Base-by-base conservation (phyloP, 2,888 invertebrate genomes). In the Agrotis ipsilon region DNA sequence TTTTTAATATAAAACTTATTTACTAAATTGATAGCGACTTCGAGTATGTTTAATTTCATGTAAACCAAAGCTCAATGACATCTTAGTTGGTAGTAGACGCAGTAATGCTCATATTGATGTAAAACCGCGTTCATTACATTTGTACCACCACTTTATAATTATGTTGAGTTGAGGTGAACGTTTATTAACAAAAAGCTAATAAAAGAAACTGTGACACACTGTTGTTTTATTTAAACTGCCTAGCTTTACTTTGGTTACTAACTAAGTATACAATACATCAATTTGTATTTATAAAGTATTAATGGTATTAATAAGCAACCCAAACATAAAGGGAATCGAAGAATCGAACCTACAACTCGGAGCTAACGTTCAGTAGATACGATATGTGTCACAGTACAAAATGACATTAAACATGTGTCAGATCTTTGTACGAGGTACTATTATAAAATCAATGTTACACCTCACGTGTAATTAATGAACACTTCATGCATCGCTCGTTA, bases 111-210 rank as follows among this genome's bases (percentile, higher is more conserved):
- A 86, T 85, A 80, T 82, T 84, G 76, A 84, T 85, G 86, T 87
- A 83, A 81, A 75, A 81, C 87, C 81, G 88, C 89, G 88, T 90
- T 93, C 87, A 86, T 90, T 89, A 92, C 88, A 88, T 93, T 92
- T 90, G 84, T 91, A 93, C 89, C 89, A 88, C 89, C 81, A 80
- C 74, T 89, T 89, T 92, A 70, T 77, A 78, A 58, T 71, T 92
- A 83, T 89, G 88, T 92, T 91, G 89, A 89, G 89, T 93, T 92
- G 86, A 90, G 90, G 88, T 93, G 92, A 93, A 89, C 88, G 88
- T 94, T 94, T 94, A 94, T 92, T 94, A 95, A 94, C 93, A 93
- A 94, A 92, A 94, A 91, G 92, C 93, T 93, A 94, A 94, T 94
- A 94, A 95, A 94, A 91, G 76, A 87, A 90, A 90, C 86, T 87